phyloP scores from a whole-genome alignment of 2,888 invertebrate genomes.

The Leucoptera coffeella region DNA sequence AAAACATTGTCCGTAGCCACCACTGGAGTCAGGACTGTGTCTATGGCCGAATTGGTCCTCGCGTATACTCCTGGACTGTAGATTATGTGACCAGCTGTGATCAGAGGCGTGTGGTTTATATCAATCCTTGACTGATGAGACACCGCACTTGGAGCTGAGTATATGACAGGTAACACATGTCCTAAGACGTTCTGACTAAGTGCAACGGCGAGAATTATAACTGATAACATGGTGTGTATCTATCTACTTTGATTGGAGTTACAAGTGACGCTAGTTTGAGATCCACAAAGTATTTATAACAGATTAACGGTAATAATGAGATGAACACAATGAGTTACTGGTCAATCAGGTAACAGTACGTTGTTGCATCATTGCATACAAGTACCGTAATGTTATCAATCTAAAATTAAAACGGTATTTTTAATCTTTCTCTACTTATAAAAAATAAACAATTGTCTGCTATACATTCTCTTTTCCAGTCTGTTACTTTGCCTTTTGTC shows the following conservation, averaged over 20 bases:
- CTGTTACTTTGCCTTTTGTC: too few relatives aligned
- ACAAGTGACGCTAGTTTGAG: slow-evolving; percentile 13
- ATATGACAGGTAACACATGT: slow-evolving; percentile 21
- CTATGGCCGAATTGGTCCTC: slow-evolving; percentile 11
- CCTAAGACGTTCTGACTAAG: too few relatives aligned
- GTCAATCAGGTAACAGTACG: too few relatives aligned
- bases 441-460: too few relatives aligned
- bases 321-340: too few relatives aligned
- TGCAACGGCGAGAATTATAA: too few relatives aligned
- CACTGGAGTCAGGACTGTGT: slow-evolving; percentile 15
- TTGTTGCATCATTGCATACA: too few relatives aligned
- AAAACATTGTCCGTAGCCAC: slow-evolving; percentile 16
- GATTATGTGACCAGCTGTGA: slow-evolving; percentile 29
- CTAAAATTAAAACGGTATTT: too few relatives aligned
- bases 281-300: slow-evolving; percentile 27
- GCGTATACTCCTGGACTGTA: slow-evolving; percentile 19
- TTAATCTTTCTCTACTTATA: too few relatives aligned
- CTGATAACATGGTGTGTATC: too few relatives aligned
- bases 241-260: slow-evolving; percentile 3
- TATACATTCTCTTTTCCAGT: too few relatives aligned
- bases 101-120: slow-evolving; percentile 25
- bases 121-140: slow-evolving; percentile 21
- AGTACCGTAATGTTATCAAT: too few relatives aligned
- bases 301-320: slow-evolving; percentile 35
- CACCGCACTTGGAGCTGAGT: slow-evolving; percentile 16